Base-by-base conservation (phyloP, 2,797 vertebrate genomes). In the Clarias pachynema region DNA sequence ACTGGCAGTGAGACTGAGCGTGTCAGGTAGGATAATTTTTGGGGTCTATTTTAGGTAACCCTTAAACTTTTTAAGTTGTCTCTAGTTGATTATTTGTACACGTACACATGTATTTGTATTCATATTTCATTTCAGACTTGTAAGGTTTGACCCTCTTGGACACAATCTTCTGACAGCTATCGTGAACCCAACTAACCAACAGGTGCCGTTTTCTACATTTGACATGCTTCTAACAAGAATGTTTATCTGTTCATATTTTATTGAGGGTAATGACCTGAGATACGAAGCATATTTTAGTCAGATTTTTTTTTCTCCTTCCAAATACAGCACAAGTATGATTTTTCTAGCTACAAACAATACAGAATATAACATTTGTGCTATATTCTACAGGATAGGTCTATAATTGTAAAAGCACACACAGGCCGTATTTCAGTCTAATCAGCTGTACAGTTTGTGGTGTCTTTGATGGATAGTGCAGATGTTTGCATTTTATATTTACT, bases 131-230 rank as follows among this genome's bases (percentile, higher is more conserved):
- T 94, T 86, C 91, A 99, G 98, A 93, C 91, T 99, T 93, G 98
- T 99, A 92, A 94, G 98, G 91, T 99, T 99, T 90, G 98, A 99
- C 92, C 98, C 98, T 24, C 95, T 99, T 81, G 98, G 98, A 89
- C 98, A 99, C 94, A 99, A 98, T 93, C 96, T 99, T 90, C 95
- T 99, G 90, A 99, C 98, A 31, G 98, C 98, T 10, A 99, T 98
- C 29, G 98, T 99, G 91, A 99, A 99, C 89, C 98, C 97, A 81
- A 99, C 98, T 90, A 99, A 98, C 93, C 98, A 99, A 90, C 98
- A 99, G 97, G 98, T 99, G 91, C 95, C 16, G 3, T 74, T 83
- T 37, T 65, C 15, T 4, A 59, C 62, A 8, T 74, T 74, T 79
- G 29, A 7, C 8, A 26, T 20, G 18, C 29, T 24, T n/a, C 77